Evolutionary conservation across 2,888 invertebrate species (phyloP), one percentile per base, ranked within the genome.

Genomic region (Ceramica pisi): DNA sequence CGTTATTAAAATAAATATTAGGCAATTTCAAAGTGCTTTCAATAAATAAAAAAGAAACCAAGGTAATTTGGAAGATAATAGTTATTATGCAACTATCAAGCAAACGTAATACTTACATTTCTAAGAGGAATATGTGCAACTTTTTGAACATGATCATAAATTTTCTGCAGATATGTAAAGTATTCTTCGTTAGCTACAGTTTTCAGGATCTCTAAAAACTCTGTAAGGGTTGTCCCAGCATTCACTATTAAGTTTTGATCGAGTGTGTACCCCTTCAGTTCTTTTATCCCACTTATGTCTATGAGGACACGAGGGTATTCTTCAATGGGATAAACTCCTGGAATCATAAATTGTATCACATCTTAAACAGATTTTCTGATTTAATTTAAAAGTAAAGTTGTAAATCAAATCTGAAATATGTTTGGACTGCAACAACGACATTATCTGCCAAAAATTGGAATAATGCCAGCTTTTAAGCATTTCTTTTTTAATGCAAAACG

Each of bases 61-160:
- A 6, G 31, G 4, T 31, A 31, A 6, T 31, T 31, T 6, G 31
- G 31, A 31, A 31, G 31, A 5, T 5, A 5, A 6, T 31, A 5
- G 6, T 31, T 31, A 5, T 31, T 6, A 5, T 31, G 0, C 31
- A 31, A 31, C 6, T 31, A 2, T 5, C 6, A 5, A 31, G 14
- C n/a, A 16, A 16, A 16, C 1, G 21, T 12, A 1, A 9, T n/a
- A 50, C 96, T 94, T 92, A 97, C 97, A 93, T 98, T 98, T 90
- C 98, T 94, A 0, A 98, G 97, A 35, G 97, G 96, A 35, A 97
- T 95, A 89, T 97, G 97, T 1, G 97, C 98, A 12, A 98, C 96
- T 63, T 97, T 89, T 85, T 96, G 96, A 59, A 98, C 92, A 83
- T 98, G 98, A 57, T 96, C 93, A 19, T 96, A 95, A 72, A 98